phyloP scores from a whole-genome alignment of 2,797 vertebrate genomes.

The Acrossocheilus fasciatus region DNA sequence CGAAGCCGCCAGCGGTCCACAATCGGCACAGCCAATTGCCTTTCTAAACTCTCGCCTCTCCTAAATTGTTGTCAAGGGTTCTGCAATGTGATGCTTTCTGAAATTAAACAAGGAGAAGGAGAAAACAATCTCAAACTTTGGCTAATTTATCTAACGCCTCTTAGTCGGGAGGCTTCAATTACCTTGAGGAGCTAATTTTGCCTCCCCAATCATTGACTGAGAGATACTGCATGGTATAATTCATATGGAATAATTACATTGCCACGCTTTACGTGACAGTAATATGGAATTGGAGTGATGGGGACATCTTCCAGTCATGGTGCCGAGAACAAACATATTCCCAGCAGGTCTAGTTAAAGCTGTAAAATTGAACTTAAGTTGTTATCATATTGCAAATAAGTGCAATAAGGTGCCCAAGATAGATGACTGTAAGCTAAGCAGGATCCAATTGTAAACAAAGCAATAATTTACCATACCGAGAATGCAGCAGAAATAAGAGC shows the following conservation, averaged over 20 bases:
- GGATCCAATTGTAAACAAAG: constrained; percentile 74
- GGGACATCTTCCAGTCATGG: constrained; percentile 87
- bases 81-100: constrained; percentile 51
- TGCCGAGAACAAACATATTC: constrained; percentile 87
- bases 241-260: constrained; percentile 88
- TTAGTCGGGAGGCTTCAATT: constrained; percentile 71
- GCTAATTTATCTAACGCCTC: constrained; percentile 76
- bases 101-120: constrained; percentile 60
- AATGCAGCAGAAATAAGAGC: constrained; percentile 37
- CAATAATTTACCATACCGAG: constrained; percentile 72
- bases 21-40: neutral
- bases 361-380: constrained; percentile 87
- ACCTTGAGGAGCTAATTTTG: constrained; percentile 77
- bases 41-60: constrained; percentile 48
- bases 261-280: constrained; percentile 89
- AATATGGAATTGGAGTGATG: constrained; percentile 89
- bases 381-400: constrained; percentile 87
- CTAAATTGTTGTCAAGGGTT: constrained; percentile 55
- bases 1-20: constrained; percentile 3
- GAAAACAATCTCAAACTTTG: constrained; percentile 71
- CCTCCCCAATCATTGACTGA: constrained; percentile 72
- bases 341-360: constrained; percentile 90
- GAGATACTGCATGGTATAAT: constrained; percentile 82
- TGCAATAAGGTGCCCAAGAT: constrained; percentile 84
- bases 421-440: constrained; percentile 77